Base-by-base conservation (phyloP, 2,888 invertebrate species). In the Ormyrus labotus region DNA sequence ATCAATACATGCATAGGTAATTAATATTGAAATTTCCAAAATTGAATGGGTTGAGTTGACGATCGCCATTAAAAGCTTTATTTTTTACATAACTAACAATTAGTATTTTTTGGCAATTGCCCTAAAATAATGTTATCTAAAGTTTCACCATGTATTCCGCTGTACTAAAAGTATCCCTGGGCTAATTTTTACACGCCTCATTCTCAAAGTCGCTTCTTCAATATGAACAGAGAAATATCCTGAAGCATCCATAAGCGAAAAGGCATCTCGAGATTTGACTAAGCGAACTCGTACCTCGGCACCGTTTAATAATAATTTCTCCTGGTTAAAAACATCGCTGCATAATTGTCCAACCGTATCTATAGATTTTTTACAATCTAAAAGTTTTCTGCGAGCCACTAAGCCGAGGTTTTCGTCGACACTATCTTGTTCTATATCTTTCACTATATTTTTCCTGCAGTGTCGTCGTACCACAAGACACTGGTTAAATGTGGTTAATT, bases 401-500 rank as follows among this genome's bases (percentile, higher is more conserved):
- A 63, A 11, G 11, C 63, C 63, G 34, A 13, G 8, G 11, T 63
- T 63, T 11, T 10, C 63, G 13, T 53, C 77, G 0, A 13, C 13
- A 13, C 13, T 13, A 13, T 13, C 13, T n/a, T n/a, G n/a, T n/a
- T n/a, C n/a, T n/a, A n/a, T n/a, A n/a, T n/a, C n/a, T n/a, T n/a
- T n/a, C n/a, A n/a, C n/a, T n/a, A n/a, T 0, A 13, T 13, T 13
- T 13, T 13, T 13, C 0, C 13, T 13, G 13, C 13, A 13, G 13
- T 13, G 13, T 13, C 13, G 13, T 13, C 13, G 13, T 13, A 13
- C 13, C 13, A 13, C 13, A 13, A 13, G 13, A 13, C 13, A 13
- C 13, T 13, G 0, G 84, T 81, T 0, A 86, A 81, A 67, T 86
- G 83, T 6, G 82, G 83, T n/a, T 71, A 85, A 82, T 84, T 85